Evolutionary conservation across 1,140 invertebrate genomes (phyloP), one percentile per base, ranked within the genome.

Genomic region (Drosophila malerkotliana): DNA sequence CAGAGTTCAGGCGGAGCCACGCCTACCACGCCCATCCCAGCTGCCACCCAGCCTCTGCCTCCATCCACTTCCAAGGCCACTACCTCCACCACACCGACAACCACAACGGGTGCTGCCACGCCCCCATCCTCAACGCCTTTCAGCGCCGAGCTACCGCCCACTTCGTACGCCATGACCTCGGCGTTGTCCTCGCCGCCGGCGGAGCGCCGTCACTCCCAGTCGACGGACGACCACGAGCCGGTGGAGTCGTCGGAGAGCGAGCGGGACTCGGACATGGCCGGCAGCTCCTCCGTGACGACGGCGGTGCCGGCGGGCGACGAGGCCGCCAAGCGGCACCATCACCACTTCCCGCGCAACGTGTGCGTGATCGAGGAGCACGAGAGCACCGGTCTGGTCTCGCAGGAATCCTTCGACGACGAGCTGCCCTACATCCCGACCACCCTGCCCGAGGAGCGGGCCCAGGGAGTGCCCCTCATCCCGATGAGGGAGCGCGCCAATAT

Each of bases 371-470:
- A 92, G 56, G 94, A 94, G 84, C 92, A 93, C 18, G 96, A 97
- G 82, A 93, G 95, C 55, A 96, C 97, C 57, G 95, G 95, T 1
- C 93, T 98, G 26, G 95, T 96, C 3, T 93, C 95, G 47, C 96
- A 97, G 75, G 96, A 97, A 75, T 96, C 96, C 8, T 96, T 97
- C 73, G 96, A 98, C 67, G 96, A 97, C 58, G 97, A 97, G 92
- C 92, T 97, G 79, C 97, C 97, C 1, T 97, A 96, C 82, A 94
- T 97, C 67, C 96, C 96, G 41, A 97, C 97, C 3, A 97, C 96
- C 34, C 91, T 97, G 58, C 96, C 97, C 12, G 92, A 95, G 85
- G 97, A 97, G 92, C 94, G 96, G 48, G 96, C 96, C 6, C 93
- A 96, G 45, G 96, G 95, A 12, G 92, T 97, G 56, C 95, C 96